These are phyloP conservation scores for Phytoseiulus persimilis DNA, from an alignment of 2,888 invertebrate species.

Conservation along the genomic window DNA sequence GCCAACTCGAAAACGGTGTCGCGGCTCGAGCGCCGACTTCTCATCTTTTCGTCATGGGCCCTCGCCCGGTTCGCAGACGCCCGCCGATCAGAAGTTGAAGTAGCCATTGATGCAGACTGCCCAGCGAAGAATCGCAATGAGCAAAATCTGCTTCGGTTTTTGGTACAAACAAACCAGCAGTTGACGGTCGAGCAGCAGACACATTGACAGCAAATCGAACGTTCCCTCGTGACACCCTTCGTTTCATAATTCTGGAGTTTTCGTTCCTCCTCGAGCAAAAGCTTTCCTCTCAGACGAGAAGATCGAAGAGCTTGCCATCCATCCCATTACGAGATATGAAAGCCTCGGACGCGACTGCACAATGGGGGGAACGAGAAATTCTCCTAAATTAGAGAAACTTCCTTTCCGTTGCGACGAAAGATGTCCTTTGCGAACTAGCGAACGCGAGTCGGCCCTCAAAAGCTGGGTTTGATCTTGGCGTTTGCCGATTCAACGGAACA, in stretches of 20 bases:
- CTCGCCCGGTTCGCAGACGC: background rate
- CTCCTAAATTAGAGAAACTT: background rate
- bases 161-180: background rate
- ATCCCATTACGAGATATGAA: too few species aligned
- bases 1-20: slow-evolving; percentile 5
- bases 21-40: background rate
- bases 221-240: background rate
- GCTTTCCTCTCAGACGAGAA: too few species aligned
- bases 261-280: too few species aligned
- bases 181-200: background rate
- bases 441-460: background rate
- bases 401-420: background rate
- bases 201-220: background rate
- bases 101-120: background rate
- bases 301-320: too few species aligned
- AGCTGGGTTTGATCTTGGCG: background rate
- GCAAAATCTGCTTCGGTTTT: background rate
- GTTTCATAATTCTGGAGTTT: too few species aligned
- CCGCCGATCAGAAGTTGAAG: background rate
- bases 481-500: background rate
- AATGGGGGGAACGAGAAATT: background rate
- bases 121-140: background rate
- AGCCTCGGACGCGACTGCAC: too few species aligned
- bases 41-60: background rate
- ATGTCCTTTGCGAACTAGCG: background rate